Conservation (phyloP, 2,888 invertebrate genomes). For the Drosophila mayaguana region DNA sequence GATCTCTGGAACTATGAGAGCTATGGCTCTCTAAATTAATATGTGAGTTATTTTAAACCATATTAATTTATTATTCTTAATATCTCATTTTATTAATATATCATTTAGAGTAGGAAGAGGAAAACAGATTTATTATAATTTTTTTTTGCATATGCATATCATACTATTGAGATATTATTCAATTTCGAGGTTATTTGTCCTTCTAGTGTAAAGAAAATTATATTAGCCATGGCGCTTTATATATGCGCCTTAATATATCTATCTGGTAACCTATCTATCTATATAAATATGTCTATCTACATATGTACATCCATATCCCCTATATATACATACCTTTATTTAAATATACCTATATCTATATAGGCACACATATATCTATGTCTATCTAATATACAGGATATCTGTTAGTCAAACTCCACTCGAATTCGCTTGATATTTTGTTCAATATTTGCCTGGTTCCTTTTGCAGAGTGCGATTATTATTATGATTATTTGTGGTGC, state of each 20-base stretch:
- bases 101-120: too few relatives aligned
- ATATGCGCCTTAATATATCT: fast-evolving
- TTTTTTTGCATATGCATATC: too few relatives aligned
- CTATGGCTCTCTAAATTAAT: background rate
- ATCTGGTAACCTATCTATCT: background rate
- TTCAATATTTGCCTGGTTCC: slow-evolving; percentile 15
- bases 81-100: too few relatives aligned
- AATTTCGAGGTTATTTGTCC: background rate
- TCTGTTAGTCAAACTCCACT: background rate
- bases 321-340: too few relatives aligned
- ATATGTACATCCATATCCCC: too few relatives aligned
- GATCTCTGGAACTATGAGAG: background rate
- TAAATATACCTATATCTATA: too few relatives aligned
- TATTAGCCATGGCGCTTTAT: background rate
- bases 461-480: slow-evolving; percentile 35
- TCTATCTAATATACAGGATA: background rate
- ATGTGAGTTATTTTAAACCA: background rate
- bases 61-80: background rate
- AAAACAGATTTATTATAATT: too few relatives aligned
- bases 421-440: background rate
- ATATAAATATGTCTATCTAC: too few relatives aligned
- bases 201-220: background rate
- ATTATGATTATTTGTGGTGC: slow-evolving; percentile 50
- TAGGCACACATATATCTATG: too few relatives aligned
- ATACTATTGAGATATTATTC: background rate